These are phyloP conservation scores for Plagodis dolabraria DNA, from an alignment of 2,888 invertebrate species.

Conservation along the genomic window DNA sequence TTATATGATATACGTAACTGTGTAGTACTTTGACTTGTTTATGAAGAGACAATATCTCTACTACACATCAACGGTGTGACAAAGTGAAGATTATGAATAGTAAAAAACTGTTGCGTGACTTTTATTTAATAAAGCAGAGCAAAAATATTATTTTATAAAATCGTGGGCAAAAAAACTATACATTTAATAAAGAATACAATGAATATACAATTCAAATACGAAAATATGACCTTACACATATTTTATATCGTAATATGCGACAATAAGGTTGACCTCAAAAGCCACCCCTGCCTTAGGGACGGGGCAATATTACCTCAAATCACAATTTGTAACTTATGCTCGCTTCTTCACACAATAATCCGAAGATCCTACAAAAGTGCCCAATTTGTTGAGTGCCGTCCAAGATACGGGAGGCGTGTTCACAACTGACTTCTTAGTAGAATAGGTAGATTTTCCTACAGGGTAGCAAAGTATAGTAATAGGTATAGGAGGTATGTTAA, in stretches of 20 bases:
- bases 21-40: too few species aligned
- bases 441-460: background rate
- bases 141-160: too few species aligned
- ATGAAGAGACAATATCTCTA: too few species aligned
- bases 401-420: constrained; percentile 54
- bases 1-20: too few species aligned
- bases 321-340: constrained; percentile 43
- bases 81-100: too few species aligned
- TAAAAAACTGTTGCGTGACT: too few species aligned
- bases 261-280: constrained; percentile 26
- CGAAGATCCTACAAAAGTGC: constrained; percentile 58
- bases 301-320: constrained; percentile 32
- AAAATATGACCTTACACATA: constrained; percentile 24
- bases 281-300: constrained; percentile 11
- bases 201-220: constrained; percentile 2
- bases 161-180: too few species aligned
- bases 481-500: too few species aligned
- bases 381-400: constrained; percentile 68
- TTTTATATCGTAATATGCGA: constrained; percentile 21
- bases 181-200: too few species aligned
- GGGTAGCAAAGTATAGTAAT: too few species aligned
- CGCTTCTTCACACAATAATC: constrained; percentile 55
- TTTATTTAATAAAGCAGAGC: too few species aligned
- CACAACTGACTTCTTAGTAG: constrained; percentile 12
- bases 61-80: too few species aligned